Evolutionary conservation across 2,888 invertebrate species (phyloP), one percentile per base, ranked within the genome.

Genomic region (Lasius platythorax): DNA sequence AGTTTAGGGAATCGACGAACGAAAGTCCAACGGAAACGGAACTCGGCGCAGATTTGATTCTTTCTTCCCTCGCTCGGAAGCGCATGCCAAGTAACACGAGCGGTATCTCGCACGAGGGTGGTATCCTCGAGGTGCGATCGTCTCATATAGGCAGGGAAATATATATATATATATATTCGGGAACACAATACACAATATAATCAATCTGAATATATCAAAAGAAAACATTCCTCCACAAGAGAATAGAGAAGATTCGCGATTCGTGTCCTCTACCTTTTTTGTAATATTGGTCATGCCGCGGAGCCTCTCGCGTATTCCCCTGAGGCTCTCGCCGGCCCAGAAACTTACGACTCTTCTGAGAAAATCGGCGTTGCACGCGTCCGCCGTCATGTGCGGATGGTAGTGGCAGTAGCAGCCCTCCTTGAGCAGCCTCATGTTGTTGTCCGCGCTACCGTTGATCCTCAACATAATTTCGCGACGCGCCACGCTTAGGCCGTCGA

Each of bases 291-390:
- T 91, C 87, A 90, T 91, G 89, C 87, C 91, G 85, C 89, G 90
- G 23, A 91, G 87, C 89, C 86, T 89, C 56, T 91, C 89, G 85
- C 88, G 87, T 72, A 91, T 79, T 63, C 89, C 87, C 81, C 76
- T 84, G 85, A 90, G 81, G 86, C 91, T 86, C 61, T 89, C 91
- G 15, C 86, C 87, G 76, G 90, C 87, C 91, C 91, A 90, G 86
- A 88, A 91, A 94, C 94, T 94, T 93, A 95, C 94, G 91, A 98
- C 98, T 98, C 98, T 98, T 95, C 97, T 96, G 86, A 98, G 96
- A 95, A 98, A 98, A 92, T 97, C 96, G 95, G 98, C 98, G 94
- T 98, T 98, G 96, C 98, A 98, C 92, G 97, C 97, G 95, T 98
- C 98, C 82, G 98, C 97, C 63, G 98, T 97, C 87, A 97, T 97